phyloP scores from a whole-genome alignment of 2,797 vertebrate species.

The Neomorphus geoffroyi region DNA sequence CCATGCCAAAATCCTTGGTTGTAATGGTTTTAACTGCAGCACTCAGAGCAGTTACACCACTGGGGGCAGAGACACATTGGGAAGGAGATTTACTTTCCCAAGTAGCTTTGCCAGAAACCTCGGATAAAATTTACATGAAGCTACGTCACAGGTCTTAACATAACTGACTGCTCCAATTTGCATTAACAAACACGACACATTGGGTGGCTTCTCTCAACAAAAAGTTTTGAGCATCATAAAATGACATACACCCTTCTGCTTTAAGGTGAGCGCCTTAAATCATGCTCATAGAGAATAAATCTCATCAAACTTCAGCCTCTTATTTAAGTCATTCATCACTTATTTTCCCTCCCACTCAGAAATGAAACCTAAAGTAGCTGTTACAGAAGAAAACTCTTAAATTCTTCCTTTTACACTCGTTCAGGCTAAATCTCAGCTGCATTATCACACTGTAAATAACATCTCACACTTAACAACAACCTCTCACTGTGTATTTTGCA shows the following conservation, averaged over 20 bases:
- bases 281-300: background rate
- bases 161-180: conserved; percentile 6
- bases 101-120: conserved; percentile 38
- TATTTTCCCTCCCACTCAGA: background rate
- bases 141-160: conserved; percentile 29
- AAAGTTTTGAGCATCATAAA: background rate
- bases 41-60: conserved; percentile 19
- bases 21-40: conserved; percentile 41
- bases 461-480: background rate
- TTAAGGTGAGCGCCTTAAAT: background rate
- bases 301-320: background rate
- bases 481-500: background rate
- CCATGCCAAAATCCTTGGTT: background rate
- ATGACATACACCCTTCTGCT: background rate
- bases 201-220: background rate
- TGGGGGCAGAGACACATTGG: background rate
- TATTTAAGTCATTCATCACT: background rate
- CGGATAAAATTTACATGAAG: conserved; percentile 46
- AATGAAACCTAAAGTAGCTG: background rate
- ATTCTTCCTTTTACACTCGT: background rate
- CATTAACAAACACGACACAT: background rate
- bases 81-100: conserved; percentile 37
- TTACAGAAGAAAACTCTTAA: conserved; percentile 11
- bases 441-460: background rate
- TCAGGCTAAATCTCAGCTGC: background rate